phyloP scores from a whole-genome alignment of 1,140 invertebrate genomes.

The Heliconius melpomene region DNA sequence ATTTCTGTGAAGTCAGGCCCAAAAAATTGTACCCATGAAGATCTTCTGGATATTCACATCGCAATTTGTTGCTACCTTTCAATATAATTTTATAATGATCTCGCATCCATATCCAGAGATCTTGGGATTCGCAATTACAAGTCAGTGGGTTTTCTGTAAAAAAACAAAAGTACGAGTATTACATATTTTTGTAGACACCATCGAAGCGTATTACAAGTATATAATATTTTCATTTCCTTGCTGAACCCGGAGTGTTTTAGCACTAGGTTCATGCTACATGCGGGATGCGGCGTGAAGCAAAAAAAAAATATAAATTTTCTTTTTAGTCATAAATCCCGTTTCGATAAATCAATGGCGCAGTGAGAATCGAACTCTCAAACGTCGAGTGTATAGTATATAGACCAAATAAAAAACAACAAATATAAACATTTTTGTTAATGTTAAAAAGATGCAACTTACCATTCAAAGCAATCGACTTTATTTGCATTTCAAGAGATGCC shows the following conservation, averaged over 20 bases:
- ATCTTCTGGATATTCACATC: slow-evolving; percentile 90
- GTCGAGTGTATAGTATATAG: too few species aligned
- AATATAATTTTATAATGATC: slow-evolving; percentile 89
- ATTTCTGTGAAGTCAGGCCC: slow-evolving; percentile 88
- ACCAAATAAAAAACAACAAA: background rate
- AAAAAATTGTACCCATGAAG: slow-evolving; percentile 88
- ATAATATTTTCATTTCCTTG: too few species aligned
- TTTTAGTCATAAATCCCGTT: too few species aligned
- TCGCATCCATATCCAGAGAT: slow-evolving; percentile 93
- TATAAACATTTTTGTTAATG: background rate
- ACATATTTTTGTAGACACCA: background rate
- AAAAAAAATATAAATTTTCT: too few species aligned
- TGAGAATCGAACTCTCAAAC: too few species aligned
- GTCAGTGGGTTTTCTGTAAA: slow-evolving; percentile 90
- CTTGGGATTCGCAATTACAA: slow-evolving; percentile 91
- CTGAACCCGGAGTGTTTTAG: too few species aligned
- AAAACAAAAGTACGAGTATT: background rate
- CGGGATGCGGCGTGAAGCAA: too few species aligned
- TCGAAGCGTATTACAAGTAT: too few species aligned
- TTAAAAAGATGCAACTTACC: slow-evolving; percentile 82
- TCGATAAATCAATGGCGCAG: too few species aligned
- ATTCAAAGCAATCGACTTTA: slow-evolving; percentile 88
- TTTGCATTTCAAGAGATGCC: slow-evolving; percentile 89
- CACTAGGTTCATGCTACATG: too few species aligned
- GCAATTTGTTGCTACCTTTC: slow-evolving; percentile 82